Base-by-base conservation (phyloP, 2,888 invertebrate genomes). In the Synanthedon vespiformis region DNA sequence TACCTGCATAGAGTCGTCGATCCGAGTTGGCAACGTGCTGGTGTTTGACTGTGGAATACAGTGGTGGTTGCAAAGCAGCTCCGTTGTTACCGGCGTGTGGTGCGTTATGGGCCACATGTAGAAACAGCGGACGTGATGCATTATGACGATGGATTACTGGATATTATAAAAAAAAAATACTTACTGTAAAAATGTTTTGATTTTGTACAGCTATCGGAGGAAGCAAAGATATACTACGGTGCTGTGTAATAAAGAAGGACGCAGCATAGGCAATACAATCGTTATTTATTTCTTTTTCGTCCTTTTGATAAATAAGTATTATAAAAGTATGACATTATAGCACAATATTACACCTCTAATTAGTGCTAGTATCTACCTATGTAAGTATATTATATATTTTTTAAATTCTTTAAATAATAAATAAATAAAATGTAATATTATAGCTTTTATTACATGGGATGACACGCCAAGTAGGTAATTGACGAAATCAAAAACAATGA, bases 31-130 rank as follows among this genome's bases (percentile, higher is more conserved):
- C 80, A 53, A 96, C 93, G 68, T 95, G 89, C 1, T 79, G 72
- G 67, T 94, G 92, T 64, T 90, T 90, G 50, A 91, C 80, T 5
- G 92, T 81, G 6, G 90, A 89, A 64, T 91, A 89, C 51, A 90
- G 87, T 0, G 94, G 94, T 0, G 92, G 94, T 70, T 95, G 93
- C 53, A 95, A 76, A 0, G 90, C 90, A 11, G 91, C 90, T 48
- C 93, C 92, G 0, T 83, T 80, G 66, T 95, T 95, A 12, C 91
- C 94, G 0, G 93, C 90, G 72, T 98, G 97, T 0, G 93, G 92
- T 0, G 95, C 95, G 53, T 93, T 87, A 77, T 96, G 95, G 0
- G 93, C 90, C 51, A 97, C 64, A 72, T 95, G 92, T 54, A 98
- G 83, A 70, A 96, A 96, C 55, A 97, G 76, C 0, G 97, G 95